These are phyloP conservation scores for Pipistrellus nathusii DNA, from an alignment of 2,797 vertebrate species.

Conservation along the genomic window DNA sequence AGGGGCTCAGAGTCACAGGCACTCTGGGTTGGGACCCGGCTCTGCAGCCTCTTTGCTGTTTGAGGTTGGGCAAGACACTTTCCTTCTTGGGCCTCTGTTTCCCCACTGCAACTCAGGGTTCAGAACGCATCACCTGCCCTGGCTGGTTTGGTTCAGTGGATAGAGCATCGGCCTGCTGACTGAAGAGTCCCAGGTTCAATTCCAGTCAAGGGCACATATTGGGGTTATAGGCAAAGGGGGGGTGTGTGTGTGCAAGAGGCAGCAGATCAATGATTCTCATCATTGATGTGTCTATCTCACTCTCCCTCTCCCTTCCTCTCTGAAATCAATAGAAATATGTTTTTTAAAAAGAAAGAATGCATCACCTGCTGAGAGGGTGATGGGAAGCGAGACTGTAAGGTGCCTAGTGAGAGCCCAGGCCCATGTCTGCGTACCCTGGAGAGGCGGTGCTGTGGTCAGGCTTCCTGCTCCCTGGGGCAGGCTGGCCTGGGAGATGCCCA, in stretches of 20 bases:
- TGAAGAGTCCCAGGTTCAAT: too few species aligned
- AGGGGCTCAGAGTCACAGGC: not conserved
- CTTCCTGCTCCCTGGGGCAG: not conserved
- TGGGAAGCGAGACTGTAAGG: not conserved
- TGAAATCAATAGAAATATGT: too few species aligned
- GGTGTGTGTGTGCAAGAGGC: too few species aligned
- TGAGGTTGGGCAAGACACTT: not conserved
- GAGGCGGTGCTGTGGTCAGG: accelerated
- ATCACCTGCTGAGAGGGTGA: not conserved
- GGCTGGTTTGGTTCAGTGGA: too few species aligned
- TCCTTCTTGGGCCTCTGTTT: not conserved
- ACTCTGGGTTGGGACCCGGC: not conserved
- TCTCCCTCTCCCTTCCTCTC: too few species aligned
- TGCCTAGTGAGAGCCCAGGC: not conserved
- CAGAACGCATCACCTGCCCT: too few species aligned
- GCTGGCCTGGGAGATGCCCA: not conserved
- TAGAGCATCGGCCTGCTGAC: too few species aligned
- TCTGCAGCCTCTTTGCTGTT: not conserved
- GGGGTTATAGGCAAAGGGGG: too few species aligned
- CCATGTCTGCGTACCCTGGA: accelerated
- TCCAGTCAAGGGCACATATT: too few species aligned
- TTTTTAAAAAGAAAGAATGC: too few species aligned
- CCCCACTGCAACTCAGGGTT: not conserved
- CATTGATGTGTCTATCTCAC: too few species aligned
- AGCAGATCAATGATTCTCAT: too few species aligned